Base-by-base conservation (phyloP, 2,797 vertebrate species). In the Phataginus tetradactyla region DNA sequence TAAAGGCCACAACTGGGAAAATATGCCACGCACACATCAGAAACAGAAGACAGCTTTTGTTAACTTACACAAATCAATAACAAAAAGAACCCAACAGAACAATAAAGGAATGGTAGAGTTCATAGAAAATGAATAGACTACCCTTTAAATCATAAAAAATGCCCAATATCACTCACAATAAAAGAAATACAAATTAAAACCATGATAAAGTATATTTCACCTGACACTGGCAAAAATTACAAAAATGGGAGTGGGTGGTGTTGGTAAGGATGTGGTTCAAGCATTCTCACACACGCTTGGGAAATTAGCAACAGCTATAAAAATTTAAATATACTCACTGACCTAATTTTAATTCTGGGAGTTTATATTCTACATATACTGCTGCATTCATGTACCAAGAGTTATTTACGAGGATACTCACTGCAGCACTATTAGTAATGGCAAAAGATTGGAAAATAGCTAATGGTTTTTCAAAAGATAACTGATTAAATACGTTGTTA, bases 101-200 rank as follows among this genome's bases (percentile, higher is more conserved):
- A 90, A 57, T 79, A 32, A 80, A 86, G 37, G 15, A 84, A 84
- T 53, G 10, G 61, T 57, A 81, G 53, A 78, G 15, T 77, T 88
- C 64, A 64, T 0, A 53, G 45, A 63, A 85, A 89, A 88, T 79
- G 29, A 77, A 86, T 2, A 93, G 17, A 74, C 49, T 95, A 53
- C 13, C 66, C 88, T 91, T 74, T 84, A 72, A 83, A 77, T 71
- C 63, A 90, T 77, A 75, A 89, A 59, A 86, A 34, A 83, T 42
- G 39, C 14, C 64, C 49, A 59, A 53, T 20, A 81, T 90, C 74
- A 90, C 55, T 80, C 85, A 77, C 27, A 94, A 74, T 39, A 86
- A 88, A 86, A 94, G 9, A 84, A 77, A 90, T 42, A 8, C 27
- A 97, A 95, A 69, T 89, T 88, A 61, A 90, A 83, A 59, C 20